These are phyloP conservation scores for Drosophila kambysellisi DNA, from an alignment of 2,888 invertebrate genomes.

Conservation along the genomic window DNA sequence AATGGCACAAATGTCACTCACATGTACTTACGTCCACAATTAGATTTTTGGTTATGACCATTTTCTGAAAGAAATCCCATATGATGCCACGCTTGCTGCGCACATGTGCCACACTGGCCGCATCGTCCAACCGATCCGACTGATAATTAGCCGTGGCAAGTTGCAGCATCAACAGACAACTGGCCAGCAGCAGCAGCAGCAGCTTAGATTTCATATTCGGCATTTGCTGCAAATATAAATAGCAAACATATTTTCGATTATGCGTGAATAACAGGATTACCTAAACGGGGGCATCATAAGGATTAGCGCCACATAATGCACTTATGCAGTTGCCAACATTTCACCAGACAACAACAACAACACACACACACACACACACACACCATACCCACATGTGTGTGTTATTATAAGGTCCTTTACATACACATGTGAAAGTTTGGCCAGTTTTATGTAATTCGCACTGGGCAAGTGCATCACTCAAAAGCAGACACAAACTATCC, in stretches of 20 bases:
- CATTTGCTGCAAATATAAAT: constrained; percentile 11
- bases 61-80: constrained; percentile 83
- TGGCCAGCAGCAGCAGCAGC: constrained; percentile 33
- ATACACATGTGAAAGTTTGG: neutral
- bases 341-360: neutral
- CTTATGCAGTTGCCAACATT: constrained; percentile 11
- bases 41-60: constrained; percentile 82
- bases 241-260: neutral
- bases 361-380: neutral
- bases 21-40: constrained; percentile 79
- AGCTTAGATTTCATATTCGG: neutral
- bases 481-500: constrained; percentile 10
- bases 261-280: neutral
- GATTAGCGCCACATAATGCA: constrained; percentile 3
- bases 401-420: neutral
- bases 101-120: constrained; percentile 48
- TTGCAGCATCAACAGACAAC: constrained; percentile 31
- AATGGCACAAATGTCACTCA: neutral
- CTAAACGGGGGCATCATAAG: neutral
- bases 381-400: neutral
- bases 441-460: neutral
- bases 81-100: constrained; percentile 80
- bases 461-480: constrained; percentile 12
- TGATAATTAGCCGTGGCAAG: constrained; percentile 9
- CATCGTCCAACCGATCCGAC: neutral